Base-by-base conservation (phyloP, 2,113 vertebrate species). In the Circaetus cinerascens region DNA sequence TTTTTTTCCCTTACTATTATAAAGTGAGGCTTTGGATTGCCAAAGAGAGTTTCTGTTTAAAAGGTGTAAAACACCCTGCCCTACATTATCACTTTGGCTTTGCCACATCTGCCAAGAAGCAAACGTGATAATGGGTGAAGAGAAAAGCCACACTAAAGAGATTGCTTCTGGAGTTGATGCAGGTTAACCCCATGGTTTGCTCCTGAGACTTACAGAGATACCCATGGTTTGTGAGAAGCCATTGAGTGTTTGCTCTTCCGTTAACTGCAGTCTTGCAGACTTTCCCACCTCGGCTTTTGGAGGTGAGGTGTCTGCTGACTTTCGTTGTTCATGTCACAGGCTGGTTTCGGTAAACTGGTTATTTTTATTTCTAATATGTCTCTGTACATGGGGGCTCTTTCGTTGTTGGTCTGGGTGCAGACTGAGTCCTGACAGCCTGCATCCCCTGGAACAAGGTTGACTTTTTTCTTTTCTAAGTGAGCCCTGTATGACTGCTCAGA, bases 271-370 rank as follows among this genome's bases (percentile, higher is more conserved):
- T 11, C 38, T n/a, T 23, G 30, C 29, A 81, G 46, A 15, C 34
- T 64, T 69, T 36, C 43, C 63, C 40, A 13, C 13, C n/a, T 40
- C 26, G 5, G 11, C 40, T 26, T 27, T 56, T 45, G 43, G 56
- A 11, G 53, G 50, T 3, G 26, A 72, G 13, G 55, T 18, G 15
- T 15, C 69, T 78, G 64, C 72, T 80, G 60, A 10, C 23, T 57
- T 22, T 8, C 5, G 0, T 5, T 78, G 45, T 13, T 59, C 3
- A 0, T 27, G 38, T 10, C 2, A 0, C 43, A 55, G 27, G 20
- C 6, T 55, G 45, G 11, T 23, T 59, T 73, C 57, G 40, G 8
- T 27, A 76, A 74, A 23, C 15, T 13, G 11, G 11, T 68, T 78
- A 4, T 38, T 60, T 79, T 77, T 80, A 4, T 67, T 88, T 75